phyloP scores from a whole-genome alignment of 2,888 invertebrate genomes.

The Epistrophe eligans region DNA sequence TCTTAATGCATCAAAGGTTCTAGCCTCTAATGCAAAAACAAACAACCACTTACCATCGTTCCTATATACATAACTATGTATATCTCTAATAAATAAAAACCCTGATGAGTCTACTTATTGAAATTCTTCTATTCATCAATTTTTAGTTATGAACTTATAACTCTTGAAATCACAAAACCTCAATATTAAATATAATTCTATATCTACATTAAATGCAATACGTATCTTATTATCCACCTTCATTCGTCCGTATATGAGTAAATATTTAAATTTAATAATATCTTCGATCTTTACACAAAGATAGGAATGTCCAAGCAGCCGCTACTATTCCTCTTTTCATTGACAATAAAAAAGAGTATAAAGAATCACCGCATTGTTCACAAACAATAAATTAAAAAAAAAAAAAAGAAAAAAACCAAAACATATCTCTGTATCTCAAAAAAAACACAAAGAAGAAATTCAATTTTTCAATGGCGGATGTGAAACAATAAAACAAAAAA shows the following conservation, averaged over 20 bases:
- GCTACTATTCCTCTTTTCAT: constrained; percentile 33
- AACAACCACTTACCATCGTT: constrained; percentile 10
- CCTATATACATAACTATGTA: background rate
- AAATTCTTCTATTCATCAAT: constrained; percentile 8
- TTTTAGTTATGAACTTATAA: constrained; percentile 21
- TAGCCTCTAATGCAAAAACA: background rate
- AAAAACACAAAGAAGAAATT: constrained; percentile 30
- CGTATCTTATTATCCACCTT: constrained; percentile 18
- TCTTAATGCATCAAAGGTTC: background rate
- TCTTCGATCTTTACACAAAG: constrained; percentile 27
- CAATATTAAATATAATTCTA: background rate
- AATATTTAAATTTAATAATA: constrained; percentile 64
- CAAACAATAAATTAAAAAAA: constrained; percentile 47
- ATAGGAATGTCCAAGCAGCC: constrained; percentile 47
- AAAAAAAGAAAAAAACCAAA: constrained; percentile 1
- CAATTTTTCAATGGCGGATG: constrained; percentile 69
- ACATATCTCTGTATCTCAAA: constrained; percentile 45
- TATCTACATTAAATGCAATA: constrained; percentile 1
- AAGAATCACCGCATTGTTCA: constrained; percentile 34
- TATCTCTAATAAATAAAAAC: background rate
- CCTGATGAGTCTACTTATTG: background rate
- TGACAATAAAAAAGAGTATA: constrained; percentile 3
- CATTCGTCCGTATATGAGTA: constrained; percentile 29
- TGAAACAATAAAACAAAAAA: constrained; percentile 65
- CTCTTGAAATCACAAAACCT: background rate